Base-by-base conservation (phyloP, 2,113 vertebrate genomes). In the Apaloderma vittatum region DNA sequence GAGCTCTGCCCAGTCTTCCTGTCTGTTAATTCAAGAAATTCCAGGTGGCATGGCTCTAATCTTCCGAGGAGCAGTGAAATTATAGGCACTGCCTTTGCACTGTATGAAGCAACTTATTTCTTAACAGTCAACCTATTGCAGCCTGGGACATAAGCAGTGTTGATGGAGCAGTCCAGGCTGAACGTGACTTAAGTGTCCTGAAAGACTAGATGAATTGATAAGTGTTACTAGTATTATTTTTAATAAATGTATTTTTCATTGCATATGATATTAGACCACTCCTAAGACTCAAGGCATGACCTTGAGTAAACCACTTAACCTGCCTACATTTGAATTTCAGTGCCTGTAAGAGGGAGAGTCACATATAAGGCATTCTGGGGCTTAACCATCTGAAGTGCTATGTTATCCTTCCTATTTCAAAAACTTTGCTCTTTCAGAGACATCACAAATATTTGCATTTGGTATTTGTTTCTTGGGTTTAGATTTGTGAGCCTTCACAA, bases 341-440 rank as follows among this genome's bases (percentile, higher is more conserved):
- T 43, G 13, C 59, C 82, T 90, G 16, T 74, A 80, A 36, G n/a
- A 88, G 43, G 1, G 2, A 40, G 17, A 86, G 12, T 83, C 76
- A 45, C n/a, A 48, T 23, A 11, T 54, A 76, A 72, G 49, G 62
- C 32, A 19, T 73, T 92, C 15, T 43, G 67, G 45, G 37, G 26
- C 48, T 86, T 96, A 84, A 71, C 27, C 16, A 30, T 66, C 29
- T 81, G 52, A 89, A 87, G 37, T 34, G 34, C 30, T 58, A 19
- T 54, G n/a, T 67, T 90, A 55, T 59, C 62, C 45, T 88, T 8
- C 2, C 34, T 84, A 27, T 81, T 92, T 83, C 40, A 81, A 75
- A 85, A 84, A 40, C 61, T 80, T 97, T 88, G 61, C 86, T 92
- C 75, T 93, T 95, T 91, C 86, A 85, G 76, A 92, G 86, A 77